A percentile compares a stretch with the other conserved stretches of the same genome.
Conservation (phyloP, 2,888 invertebrate species). For the Eupithecia inturbata region DNA sequence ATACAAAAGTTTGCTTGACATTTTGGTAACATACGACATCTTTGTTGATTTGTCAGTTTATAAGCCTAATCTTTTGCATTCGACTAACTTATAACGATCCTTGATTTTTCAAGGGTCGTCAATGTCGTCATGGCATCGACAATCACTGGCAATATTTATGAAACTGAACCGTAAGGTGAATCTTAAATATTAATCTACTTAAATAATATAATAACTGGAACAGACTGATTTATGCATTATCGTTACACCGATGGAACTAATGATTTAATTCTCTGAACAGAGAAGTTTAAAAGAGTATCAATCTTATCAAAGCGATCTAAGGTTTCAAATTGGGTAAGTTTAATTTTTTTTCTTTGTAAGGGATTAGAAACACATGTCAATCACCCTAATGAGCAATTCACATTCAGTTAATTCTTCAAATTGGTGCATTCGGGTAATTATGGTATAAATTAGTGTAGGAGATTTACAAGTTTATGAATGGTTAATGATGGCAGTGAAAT, state of each 20-base stretch:
- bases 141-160: no score
- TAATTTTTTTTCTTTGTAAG: slow-evolving; percentile 42
- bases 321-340: slow-evolving; percentile 10
- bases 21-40: not conserved
- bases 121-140: not conserved
- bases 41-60: not conserved
- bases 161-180: not conserved
- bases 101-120: not conserved
- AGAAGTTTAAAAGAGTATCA: slow-evolving; percentile 44
- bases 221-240: not conserved
- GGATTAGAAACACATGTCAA: slow-evolving; percentile 74
- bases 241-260: slow-evolving; percentile 19
- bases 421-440: slow-evolving; percentile 62
- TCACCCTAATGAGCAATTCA: slow-evolving; percentile 79
- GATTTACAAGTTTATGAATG: slow-evolving; percentile 45
- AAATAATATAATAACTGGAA: not conserved
- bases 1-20: not conserved
- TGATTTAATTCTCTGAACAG: slow-evolving; percentile 62
- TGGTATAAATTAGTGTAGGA: slow-evolving; percentile 51
- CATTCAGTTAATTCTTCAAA: slow-evolving; percentile 76
- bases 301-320: slow-evolving; percentile 14
- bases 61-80: no score
- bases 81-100: no score
- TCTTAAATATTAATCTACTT: not conserved
- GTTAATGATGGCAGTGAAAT: slow-evolving; percentile 43